Evolutionary conservation across 2,888 invertebrate genomes (phyloP).

Genomic region (Octodonta nipae): DNA sequence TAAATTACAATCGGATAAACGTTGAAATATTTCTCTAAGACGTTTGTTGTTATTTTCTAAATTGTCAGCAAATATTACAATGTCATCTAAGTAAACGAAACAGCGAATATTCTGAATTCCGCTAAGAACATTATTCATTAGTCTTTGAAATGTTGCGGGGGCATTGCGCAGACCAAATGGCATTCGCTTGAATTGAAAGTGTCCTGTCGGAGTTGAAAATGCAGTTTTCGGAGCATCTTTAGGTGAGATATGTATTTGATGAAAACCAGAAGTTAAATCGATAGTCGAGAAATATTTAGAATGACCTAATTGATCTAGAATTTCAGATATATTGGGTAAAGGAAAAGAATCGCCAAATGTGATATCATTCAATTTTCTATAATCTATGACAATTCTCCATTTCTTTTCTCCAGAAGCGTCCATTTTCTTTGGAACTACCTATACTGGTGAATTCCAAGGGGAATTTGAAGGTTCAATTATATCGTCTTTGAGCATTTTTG

Average conservation of each 20-base stretch:
- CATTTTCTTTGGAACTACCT: conserved; percentile 22
- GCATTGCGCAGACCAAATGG: conserved; percentile 32
- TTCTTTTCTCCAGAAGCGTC: conserved; percentile 10
- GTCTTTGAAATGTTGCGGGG: conserved; percentile 23
- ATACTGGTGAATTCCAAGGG: conserved; percentile 9
- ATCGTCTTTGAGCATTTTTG: conserved; percentile 11
- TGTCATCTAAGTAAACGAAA: conserved; percentile 29
- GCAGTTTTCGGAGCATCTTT: conserved; percentile 27
- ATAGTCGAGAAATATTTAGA: conserved; percentile 28
- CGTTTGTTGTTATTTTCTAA: no score
- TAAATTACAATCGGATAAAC: no score
- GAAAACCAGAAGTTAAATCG: conserved; percentile 30
- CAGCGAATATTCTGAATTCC: conserved; percentile 19
- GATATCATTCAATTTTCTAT: conserved; percentile 20
- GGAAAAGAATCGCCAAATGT: conserved; percentile 28
- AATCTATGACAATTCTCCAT: conserved; percentile 14
- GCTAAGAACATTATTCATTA: conserved; percentile 22
- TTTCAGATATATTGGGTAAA: conserved; percentile 27
- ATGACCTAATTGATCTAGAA: conserved; percentile 28
- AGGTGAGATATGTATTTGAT: conserved; percentile 25
- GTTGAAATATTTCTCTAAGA: no score
- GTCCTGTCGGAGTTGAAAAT: conserved; percentile 24
- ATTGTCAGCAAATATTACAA: conserved; percentile 21
- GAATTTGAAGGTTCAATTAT: conserved; percentile 7
- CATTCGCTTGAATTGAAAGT: conserved; percentile 23